Conservation (phyloP, 2,888 invertebrate genomes). For the Metalampra italica region DNA sequence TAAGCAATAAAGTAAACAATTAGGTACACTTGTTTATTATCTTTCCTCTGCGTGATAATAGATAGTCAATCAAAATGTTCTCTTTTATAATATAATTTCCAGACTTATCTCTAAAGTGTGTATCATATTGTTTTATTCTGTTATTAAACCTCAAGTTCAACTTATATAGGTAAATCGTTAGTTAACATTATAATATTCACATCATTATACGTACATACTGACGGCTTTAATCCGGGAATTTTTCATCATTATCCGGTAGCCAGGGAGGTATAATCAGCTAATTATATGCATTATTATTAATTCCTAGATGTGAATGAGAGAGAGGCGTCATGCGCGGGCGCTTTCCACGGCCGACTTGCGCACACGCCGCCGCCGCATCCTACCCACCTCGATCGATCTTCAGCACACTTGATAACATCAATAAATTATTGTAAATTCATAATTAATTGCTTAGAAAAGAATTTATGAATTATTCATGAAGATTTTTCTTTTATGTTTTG, state of each 20-base stretch:
- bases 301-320: background rate
- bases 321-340: background rate
- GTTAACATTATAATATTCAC: too few species aligned
- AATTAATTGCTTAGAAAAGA: conserved; percentile 4
- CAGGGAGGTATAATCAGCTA: background rate
- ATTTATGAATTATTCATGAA: conserved; percentile 4
- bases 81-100: too few species aligned
- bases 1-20: too few species aligned
- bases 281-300: background rate
- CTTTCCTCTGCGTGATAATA: too few species aligned
- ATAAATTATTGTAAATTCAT: background rate
- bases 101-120: too few species aligned
- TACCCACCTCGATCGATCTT: background rate
- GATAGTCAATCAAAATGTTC: too few species aligned
- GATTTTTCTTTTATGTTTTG: background rate
- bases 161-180: too few species aligned
- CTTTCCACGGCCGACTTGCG: background rate
- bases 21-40: too few species aligned
- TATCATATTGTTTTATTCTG: too few species aligned
- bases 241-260: background rate
- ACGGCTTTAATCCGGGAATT: too few species aligned
- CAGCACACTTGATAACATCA: background rate
- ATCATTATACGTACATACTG: too few species aligned
- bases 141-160: too few species aligned
- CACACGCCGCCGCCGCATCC: background rate